A percentile compares a stretch with the other conserved stretches of the same genome.
Conservation (phyloP, 1,140 invertebrate species). For the Gerris buenoi region DNA sequence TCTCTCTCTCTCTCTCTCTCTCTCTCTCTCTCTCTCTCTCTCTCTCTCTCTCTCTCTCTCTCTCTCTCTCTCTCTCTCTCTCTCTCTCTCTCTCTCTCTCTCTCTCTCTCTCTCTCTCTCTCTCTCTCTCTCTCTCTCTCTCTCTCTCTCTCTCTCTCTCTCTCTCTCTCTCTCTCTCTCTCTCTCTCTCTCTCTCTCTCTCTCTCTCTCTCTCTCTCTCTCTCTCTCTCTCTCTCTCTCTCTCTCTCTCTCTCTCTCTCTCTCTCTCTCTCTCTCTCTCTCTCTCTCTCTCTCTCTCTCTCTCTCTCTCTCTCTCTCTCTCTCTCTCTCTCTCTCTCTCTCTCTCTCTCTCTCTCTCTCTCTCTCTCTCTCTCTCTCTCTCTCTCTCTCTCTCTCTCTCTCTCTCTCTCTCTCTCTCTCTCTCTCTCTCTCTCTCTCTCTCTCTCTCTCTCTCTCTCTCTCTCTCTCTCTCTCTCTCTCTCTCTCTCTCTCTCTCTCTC, state of each 20-base stretch:
- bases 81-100: background rate
- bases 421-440: background rate
- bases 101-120: constrained; percentile 1
- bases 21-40: background rate
- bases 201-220: background rate
- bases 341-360: background rate
- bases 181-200: background rate
- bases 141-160: background rate
- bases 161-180: background rate
- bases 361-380: background rate
- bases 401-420: background rate
- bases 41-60: background rate
- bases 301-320: background rate
- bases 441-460: background rate
- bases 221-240: background rate
- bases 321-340: background rate
- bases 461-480: constrained; percentile 1
- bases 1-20: background rate
- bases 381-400: background rate
- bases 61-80: background rate
- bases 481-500: constrained; percentile 1
- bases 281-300: background rate
- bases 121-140: background rate
- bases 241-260: background rate
- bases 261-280: background rate